Evolutionary conservation across 2,888 invertebrate species (phyloP).

Genomic region (Pasiphila rectangulata): DNA sequence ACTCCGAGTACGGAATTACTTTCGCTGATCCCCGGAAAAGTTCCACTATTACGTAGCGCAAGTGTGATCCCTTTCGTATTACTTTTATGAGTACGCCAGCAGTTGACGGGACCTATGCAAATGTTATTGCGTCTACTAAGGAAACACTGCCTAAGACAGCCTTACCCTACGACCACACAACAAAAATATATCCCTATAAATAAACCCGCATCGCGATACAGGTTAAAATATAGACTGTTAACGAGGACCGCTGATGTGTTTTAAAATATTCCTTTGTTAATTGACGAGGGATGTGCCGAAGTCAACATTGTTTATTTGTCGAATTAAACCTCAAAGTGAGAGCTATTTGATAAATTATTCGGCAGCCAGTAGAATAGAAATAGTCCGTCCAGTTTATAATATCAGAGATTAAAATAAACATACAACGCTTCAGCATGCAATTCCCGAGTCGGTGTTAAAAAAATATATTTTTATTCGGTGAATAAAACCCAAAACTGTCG

Average conservation of each 20-base stretch:
- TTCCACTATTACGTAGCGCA: constrained; percentile 61
- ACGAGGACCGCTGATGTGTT: constrained; percentile 22
- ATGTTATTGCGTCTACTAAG: constrained; percentile 67
- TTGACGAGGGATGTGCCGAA: constrained; percentile 31
- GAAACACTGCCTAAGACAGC: constrained; percentile 46
- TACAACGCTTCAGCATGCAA: too few relatives aligned
- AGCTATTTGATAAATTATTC: constrained; percentile 23
- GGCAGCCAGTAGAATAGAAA: too few relatives aligned
- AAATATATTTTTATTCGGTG: constrained; percentile 29
- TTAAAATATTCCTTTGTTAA: constrained; percentile 30
- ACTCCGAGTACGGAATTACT: constrained; percentile 58
- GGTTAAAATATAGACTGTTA: constrained; percentile 18
- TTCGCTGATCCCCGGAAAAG: constrained; percentile 59
- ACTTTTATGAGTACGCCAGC: constrained; percentile 66
- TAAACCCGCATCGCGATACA: constrained; percentile 14
- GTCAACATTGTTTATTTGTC: constrained; percentile 31
- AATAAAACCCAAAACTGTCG: constrained; percentile 28
- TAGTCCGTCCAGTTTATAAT: too few relatives aligned
- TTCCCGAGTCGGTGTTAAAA: too few relatives aligned
- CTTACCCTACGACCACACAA: constrained; percentile 20
- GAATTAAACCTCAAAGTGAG: constrained; percentile 29
- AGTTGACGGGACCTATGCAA: constrained; percentile 70
- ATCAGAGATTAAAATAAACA: too few relatives aligned
- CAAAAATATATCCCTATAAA: constrained; percentile 8
- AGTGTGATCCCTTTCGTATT: constrained; percentile 68